Evolutionary conservation across 1,140 invertebrate species (phyloP), one percentile per base, ranked within the genome.

Genomic region (Formica selysi): DNA sequence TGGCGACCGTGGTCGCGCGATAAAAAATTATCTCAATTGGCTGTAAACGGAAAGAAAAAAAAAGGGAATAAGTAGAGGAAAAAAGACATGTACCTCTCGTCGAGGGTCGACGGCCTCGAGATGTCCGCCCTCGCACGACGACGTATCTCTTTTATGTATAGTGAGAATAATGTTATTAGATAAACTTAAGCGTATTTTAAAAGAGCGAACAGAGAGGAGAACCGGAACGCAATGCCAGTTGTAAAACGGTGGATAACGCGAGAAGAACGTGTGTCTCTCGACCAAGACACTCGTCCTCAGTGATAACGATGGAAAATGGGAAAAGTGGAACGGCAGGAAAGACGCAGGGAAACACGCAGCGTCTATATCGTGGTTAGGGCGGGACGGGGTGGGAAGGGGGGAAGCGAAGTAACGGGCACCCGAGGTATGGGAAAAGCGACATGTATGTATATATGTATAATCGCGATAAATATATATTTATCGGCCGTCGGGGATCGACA

Each of bases 81-180:
- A 26, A 51, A 26, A 76, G 48, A 44, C 22, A 88, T 78, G 70
- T 64, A 88, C 73, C 41, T 70, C 62, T 57, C 78, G 86, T 65
- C 57, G 70, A 68, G 73, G 54, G 22, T 67, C 32, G 71, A 38
- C 54, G 62, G 13, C 32, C 84, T 76, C 48, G 41, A 65, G 85
- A 59, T 29, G 61, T 73, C 76, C 59, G 61, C 36, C 85, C 86
- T 91, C 76, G 88, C 90, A 76, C 85, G 85, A 76, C 87, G 85
- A 91, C 83, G 86, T 76, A 85, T 87, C 86, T 51, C 48, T 48
- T 3, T 19, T 51, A 51, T 19, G 16, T 51, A 51, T 94, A 95
- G 94, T 95, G 94, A 95, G 94, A 95, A 87, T 93, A 94, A 95
- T 93, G 93, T 94, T 94, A 94, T 92, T 94, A 94, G 88, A 78